phyloP scores from a whole-genome alignment of 1,140 invertebrate species.

The Sitobion miscanthi region DNA sequence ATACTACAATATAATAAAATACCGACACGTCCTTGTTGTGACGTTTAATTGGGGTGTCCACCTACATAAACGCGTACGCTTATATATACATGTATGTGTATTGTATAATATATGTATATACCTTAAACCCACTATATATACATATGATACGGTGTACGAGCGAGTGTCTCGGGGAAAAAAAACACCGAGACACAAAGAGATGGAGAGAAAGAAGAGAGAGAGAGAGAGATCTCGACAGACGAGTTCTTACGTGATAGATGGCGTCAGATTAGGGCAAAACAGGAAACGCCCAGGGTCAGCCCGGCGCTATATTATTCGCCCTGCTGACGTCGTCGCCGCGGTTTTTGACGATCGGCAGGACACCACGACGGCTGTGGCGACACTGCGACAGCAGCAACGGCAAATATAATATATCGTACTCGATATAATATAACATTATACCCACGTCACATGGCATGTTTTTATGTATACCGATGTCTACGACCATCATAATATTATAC shows the following conservation, averaged over 20 bases:
- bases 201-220: not conserved
- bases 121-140: not conserved
- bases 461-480: not conserved
- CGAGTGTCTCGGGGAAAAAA: not conserved
- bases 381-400: not conserved
- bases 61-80: not conserved
- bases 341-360: conserved; percentile 55
- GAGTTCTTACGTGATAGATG: conserved; percentile 49
- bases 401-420: conserved; percentile 8
- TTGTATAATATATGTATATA: not conserved
- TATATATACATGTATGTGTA: not conserved
- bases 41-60: conserved; percentile 52
- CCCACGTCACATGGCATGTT: conserved; percentile 17
- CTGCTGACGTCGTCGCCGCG: not conserved
- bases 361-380: not conserved
- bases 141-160: not conserved
- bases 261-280: conserved; percentile 53
- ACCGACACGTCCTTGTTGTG: conserved; percentile 43
- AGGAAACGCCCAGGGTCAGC: conserved; percentile 51
- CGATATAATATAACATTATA: not conserved
- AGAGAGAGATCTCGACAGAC: not conserved
- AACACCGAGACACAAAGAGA: not conserved
- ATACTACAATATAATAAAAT: conserved; percentile 12
- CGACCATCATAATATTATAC: not conserved
- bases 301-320: conserved; percentile 23